These are phyloP conservation scores for Poecilobothrus nobilitatus DNA, from an alignment of 2,888 invertebrate species.

Conservation along the genomic window DNA sequence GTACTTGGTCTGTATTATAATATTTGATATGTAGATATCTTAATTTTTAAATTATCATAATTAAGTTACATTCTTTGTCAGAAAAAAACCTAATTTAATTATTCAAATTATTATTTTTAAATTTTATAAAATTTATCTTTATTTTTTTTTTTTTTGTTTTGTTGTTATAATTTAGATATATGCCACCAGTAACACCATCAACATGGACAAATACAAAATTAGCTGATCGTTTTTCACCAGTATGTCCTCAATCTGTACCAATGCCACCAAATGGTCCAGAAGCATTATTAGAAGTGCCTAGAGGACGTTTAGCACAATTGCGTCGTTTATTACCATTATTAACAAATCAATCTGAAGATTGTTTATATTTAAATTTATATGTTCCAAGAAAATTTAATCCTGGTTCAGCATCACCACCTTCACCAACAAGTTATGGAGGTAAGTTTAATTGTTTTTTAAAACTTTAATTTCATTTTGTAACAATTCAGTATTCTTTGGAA, in stretches of 20 bases:
- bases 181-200: conserved; percentile 89
- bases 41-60: no score
- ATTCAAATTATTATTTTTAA: no score
- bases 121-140: no score
- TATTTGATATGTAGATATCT: no score
- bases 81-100: no score
- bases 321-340: conserved; percentile 75
- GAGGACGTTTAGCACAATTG: conserved; percentile 74
- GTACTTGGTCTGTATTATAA: no score
- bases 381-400: conserved; percentile 55
- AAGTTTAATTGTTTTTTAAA: conserved; percentile 10
- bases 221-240: conserved; percentile 74
- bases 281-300: conserved; percentile 63
- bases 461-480: neutral
- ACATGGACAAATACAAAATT: conserved; percentile 74
- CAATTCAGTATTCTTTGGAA: neutral
- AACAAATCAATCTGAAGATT: conserved; percentile 93
- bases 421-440: conserved; percentile 15
- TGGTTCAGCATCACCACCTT: conserved; percentile 40
- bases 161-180: conserved; percentile 73
- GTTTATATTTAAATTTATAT: conserved; percentile 93
- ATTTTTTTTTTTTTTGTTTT: no score
- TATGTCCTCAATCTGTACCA: conserved; percentile 76
- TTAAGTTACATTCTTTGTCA: no score
- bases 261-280: conserved; percentile 49